phyloP scores from a whole-genome alignment of 92 coral and sea anemone species.

The Heliopora coerulea region DNA sequence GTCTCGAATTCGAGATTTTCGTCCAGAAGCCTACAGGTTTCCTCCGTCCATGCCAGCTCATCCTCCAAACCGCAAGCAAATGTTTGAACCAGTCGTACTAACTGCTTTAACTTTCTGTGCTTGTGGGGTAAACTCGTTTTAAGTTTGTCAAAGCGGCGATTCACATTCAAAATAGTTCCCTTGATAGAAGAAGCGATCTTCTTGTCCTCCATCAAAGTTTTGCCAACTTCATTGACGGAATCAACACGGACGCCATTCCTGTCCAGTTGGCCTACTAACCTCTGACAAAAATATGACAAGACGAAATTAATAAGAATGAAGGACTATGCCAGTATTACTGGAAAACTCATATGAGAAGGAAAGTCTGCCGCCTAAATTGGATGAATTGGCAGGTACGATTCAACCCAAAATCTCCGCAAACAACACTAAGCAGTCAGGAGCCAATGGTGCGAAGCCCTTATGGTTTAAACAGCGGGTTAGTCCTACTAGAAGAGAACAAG shows the following conservation, averaged over 20 bases:
- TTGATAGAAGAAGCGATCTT: slow-evolving; percentile 97
- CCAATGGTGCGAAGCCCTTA: too few species aligned
- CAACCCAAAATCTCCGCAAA: too few species aligned
- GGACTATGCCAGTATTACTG: too few species aligned
- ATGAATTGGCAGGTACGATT: too few species aligned
- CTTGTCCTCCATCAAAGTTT: slow-evolving; percentile 82
- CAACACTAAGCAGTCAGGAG: too few species aligned
- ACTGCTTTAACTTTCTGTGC: slow-evolving; percentile 64
- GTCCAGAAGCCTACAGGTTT: slow-evolving; percentile 68
- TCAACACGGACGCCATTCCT: slow-evolving; percentile 68
- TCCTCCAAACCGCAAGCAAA: slow-evolving; percentile 75
- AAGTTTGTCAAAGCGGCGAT: slow-evolving; percentile 91
- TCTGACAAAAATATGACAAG: background rate
- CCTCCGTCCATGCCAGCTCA: slow-evolving; percentile 65
- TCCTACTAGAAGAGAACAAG: too few species aligned
- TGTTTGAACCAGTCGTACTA: slow-evolving; percentile 70
- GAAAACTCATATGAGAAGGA: too few species aligned
- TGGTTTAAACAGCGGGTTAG: too few species aligned
- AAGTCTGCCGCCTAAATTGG: too few species aligned
- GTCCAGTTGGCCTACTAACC: slow-evolving; percentile 59
- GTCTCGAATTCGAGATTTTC: slow-evolving; percentile 56
- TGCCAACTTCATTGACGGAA: slow-evolving; percentile 75
- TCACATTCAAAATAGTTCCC: slow-evolving; percentile 87
- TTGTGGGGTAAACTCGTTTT: slow-evolving; percentile 84
- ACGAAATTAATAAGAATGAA: background rate